phyloP scores from a whole-genome alignment of 2,113 vertebrate genomes.

The Microcebus ravelobensis region DNA sequence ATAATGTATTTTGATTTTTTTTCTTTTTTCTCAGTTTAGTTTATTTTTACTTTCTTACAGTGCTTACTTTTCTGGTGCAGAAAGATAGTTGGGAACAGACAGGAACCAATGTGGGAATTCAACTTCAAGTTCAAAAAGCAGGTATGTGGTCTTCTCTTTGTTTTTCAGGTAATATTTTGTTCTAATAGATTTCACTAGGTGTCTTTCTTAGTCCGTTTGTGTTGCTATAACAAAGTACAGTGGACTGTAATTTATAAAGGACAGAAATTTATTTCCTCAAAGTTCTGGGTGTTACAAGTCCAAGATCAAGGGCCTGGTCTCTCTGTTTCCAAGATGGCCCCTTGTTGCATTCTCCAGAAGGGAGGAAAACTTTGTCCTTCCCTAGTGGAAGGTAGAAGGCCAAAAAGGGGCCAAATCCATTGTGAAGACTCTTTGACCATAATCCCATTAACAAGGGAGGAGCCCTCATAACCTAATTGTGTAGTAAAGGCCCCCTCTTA shows the following conservation, averaged over 20 bases:
- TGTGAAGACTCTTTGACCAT: not conserved
- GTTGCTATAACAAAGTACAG: not conserved
- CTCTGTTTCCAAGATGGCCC: not conserved
- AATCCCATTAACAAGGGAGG: not conserved
- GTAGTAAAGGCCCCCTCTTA: not conserved
- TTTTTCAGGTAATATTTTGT: not conserved
- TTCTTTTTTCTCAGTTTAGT: conserved; percentile 37
- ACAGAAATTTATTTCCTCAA: not conserved
- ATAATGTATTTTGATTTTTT: not conserved
- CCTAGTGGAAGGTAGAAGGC: not conserved
- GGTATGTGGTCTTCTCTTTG: conserved; percentile 84
- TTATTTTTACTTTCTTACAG: conserved; percentile 83
- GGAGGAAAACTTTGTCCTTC: not conserved
- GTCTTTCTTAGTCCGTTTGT: not conserved
- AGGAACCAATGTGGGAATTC: conserved; percentile 97
- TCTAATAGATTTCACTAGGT: not conserved
- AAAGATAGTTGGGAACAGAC: conserved; percentile 92
- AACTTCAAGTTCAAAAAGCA: conserved; percentile 98
- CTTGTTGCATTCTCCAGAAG: not conserved
- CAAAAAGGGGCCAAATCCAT: not conserved
- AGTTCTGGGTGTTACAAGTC: not conserved
- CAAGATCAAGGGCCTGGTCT: not conserved
- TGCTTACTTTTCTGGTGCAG: conserved; percentile 97
- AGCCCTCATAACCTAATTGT: not conserved
- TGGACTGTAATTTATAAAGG: not conserved